These are phyloP conservation scores for Calidris pygmaea DNA, from an alignment of 2,113 vertebrate genomes.

Conservation along the genomic window DNA sequence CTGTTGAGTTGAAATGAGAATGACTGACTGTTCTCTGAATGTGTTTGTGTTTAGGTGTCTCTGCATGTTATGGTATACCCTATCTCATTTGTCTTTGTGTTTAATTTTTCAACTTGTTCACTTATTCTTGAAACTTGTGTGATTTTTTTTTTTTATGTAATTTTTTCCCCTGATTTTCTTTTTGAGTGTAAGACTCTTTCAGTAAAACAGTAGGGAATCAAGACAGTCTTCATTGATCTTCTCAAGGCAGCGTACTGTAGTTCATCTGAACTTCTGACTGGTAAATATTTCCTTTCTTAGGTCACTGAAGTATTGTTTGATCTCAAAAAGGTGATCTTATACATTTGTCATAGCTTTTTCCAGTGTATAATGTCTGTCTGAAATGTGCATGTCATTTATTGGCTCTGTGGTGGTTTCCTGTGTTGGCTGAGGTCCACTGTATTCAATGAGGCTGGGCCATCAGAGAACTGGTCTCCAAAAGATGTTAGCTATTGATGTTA, in stretches of 20 bases:
- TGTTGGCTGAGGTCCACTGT: not conserved
- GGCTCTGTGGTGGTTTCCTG: not conserved
- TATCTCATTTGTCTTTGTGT: not conserved
- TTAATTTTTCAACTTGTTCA: not conserved
- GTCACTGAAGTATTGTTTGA: not conserved
- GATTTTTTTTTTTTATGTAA: not conserved
- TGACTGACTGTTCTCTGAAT: not conserved
- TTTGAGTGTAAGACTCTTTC: not conserved
- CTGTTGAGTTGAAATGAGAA: not conserved
- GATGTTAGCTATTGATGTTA: not conserved
- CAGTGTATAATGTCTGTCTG: not conserved
- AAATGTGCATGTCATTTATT: not conserved
- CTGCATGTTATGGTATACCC: not conserved
- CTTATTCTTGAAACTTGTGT: not conserved
- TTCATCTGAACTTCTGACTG: not conserved
- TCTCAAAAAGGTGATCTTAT: not conserved
- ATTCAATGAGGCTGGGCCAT: not conserved
- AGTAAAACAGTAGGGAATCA: not conserved
- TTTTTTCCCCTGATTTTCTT: not conserved
- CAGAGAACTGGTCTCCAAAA: not conserved
- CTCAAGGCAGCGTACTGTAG: not conserved
- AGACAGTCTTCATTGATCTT: not conserved
- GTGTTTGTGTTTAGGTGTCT: not conserved
- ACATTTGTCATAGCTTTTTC: not conserved
- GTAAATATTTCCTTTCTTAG: not conserved